Evolutionary conservation across 2,888 invertebrate species (phyloP).

Genomic region (Melikaiella ostensackeni): DNA sequence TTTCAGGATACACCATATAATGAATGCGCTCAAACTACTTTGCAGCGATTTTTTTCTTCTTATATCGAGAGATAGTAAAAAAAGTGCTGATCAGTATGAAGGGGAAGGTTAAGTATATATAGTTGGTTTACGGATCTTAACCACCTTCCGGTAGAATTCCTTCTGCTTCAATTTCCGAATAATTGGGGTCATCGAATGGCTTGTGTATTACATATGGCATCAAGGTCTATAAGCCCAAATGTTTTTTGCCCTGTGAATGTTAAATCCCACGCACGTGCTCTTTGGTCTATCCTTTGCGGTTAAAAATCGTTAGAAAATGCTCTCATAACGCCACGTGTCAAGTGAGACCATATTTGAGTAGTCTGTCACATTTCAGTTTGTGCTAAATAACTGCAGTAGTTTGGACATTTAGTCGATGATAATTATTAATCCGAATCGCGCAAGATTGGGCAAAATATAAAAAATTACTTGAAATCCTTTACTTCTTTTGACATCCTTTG

Average conservation of each 20-base stretch:
- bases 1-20: no score
- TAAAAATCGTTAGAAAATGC: slow-evolving; percentile 20
- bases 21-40: no score
- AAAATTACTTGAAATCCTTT: no score
- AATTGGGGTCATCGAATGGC: neutral
- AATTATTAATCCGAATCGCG: no score
- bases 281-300: slow-evolving; percentile 17
- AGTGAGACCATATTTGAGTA: slow-evolving; percentile 20
- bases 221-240: neutral
- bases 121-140: neutral
- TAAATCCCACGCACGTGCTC: slow-evolving; percentile 28
- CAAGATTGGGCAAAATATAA: no score
- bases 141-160: neutral
- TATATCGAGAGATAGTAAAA: no score
- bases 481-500: no score
- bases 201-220: slow-evolving; percentile 2
- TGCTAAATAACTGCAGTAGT: neutral
- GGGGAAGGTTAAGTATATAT: neutral
- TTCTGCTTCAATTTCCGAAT: neutral
- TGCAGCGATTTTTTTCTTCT: no score
- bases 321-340: slow-evolving; percentile 30
- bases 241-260: slow-evolving; percentile 1
- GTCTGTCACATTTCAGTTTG: neutral
- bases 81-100: no score
- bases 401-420: neutral